A percentile compares a stretch with the other conserved stretches of the same genome.
Conservation (phyloP, 1,140 invertebrate species). For the Sinella curviseta region DNA sequence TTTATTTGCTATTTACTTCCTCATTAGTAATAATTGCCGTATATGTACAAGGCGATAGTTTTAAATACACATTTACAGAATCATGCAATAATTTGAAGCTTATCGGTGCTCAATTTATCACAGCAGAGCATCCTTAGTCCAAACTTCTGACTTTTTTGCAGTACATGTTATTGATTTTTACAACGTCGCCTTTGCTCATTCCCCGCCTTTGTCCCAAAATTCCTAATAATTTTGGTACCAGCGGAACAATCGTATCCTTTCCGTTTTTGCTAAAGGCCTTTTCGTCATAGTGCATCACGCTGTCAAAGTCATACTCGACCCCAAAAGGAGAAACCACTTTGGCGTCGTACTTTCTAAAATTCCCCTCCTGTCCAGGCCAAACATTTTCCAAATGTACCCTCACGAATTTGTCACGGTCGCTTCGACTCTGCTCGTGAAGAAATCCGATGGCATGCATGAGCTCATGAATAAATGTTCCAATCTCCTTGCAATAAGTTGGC, state of each 20-base stretch:
- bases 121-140: no score
- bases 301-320: conserved; percentile 43
- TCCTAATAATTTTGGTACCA: conserved; percentile 17
- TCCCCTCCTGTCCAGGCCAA: conserved; percentile 56
- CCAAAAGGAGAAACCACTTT: conserved; percentile 44
- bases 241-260: conserved; percentile 49
- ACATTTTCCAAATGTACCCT: conserved; percentile 67
- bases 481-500: conserved; percentile 58
- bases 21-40: no score
- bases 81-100: no score
- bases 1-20: no score
- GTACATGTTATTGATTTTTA: conserved; percentile 45
- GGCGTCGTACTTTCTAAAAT: conserved; percentile 67
- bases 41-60: no score
- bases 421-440: conserved; percentile 67
- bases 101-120: no score
- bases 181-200: conserved; percentile 31
- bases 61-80: no score
- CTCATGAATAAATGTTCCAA: conserved; percentile 66
- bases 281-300: conserved; percentile 57
- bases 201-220: conserved; percentile 28
- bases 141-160: not conserved
- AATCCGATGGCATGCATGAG: conserved; percentile 67
- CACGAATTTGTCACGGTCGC: conserved; percentile 66
- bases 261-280: conserved; percentile 56